A percentile compares a stretch with the other conserved stretches of the same genome.
These are phyloP conservation scores for Apus apus DNA, from an alignment of 2,113 vertebrate species.

Conservation along the genomic window DNA sequence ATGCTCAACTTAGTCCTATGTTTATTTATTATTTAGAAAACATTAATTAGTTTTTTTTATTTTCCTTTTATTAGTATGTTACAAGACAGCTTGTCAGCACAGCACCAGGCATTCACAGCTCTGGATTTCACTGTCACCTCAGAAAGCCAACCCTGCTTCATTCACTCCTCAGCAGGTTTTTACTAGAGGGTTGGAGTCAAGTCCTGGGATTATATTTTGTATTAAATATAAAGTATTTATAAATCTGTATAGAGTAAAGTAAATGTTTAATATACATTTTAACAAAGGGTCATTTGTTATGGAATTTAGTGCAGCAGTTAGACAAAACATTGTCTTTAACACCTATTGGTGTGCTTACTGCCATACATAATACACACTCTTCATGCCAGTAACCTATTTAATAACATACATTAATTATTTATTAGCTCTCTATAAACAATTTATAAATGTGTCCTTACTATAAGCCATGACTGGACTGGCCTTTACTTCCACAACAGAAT, in stretches of 20 bases:
- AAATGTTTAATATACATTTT: conserved; percentile 20
- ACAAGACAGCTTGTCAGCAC: neutral
- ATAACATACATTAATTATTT: conserved; percentile 56
- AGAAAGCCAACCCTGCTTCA: neutral
- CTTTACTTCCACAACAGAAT: neutral
- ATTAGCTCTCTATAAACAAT: conserved; percentile 49
- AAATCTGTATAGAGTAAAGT: neutral
- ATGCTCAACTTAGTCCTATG: neutral
- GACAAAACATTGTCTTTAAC: conserved; percentile 33
- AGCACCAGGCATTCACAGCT: neutral
- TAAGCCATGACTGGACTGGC: neutral
- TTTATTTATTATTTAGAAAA: neutral
- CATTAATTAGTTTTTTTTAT: neutral
- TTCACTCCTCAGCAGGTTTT: neutral
- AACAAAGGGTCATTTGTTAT: conserved; percentile 5
- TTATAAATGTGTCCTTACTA: conserved; percentile 41
- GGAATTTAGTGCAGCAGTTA: neutral
- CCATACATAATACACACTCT: neutral
- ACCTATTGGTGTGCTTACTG: neutral
- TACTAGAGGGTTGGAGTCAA: neutral
- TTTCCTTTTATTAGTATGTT: neutral
- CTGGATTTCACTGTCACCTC: neutral
- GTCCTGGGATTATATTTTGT: neutral
- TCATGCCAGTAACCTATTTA: conserved; percentile 38
- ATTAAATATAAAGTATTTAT: conserved; percentile 12